Base-by-base conservation (phyloP, 2,888 invertebrate genomes). In the Aquatica leii region DNA sequence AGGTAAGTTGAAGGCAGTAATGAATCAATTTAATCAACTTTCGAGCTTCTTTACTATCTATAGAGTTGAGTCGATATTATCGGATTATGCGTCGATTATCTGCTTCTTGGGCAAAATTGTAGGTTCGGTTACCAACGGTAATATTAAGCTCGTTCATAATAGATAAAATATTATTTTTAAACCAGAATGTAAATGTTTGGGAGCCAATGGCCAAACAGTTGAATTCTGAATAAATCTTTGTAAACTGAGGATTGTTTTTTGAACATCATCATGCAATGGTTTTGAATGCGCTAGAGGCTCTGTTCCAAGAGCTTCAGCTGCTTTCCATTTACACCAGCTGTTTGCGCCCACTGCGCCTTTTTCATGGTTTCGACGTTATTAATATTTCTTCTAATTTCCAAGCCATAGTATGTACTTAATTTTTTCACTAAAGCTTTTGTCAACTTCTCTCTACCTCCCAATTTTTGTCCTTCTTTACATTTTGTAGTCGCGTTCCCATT, bases 371-470 rank as follows among this genome's bases (percentile, higher is more conserved):
- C 24, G 3, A 50, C 5, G 34, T 6, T 31, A 6, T 21, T 21
- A 1, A 50, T 12, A 50, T 50, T 50, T 50, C 24, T 18, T 4
- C 50, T 4, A 31, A 50, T 50, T 1, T n/a, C 50, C 12, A 50
- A 21, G 3, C 24, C 50, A 12, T 49, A 50, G 14, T 24, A 50
- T 24, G n/a, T 21, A 37, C 2, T 12, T 3, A 37, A 12, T 37
- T 37, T 37, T 37, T 37, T 37, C 6, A 46, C 12, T 11, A 46
- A 20, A 20, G 9, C 4, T 15, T 46, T 15, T 15, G 15, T 5
- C 8, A 46, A 11, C 11, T 20, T 15, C 2, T 11, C 20, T 46
- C 11, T 46, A 5, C 46, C 15, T 14, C 46, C 46, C 9, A 46
- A 14, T 3, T 46, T 5, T 46, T 9, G 24, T 24, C 24, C 6